Conservation (phyloP, 2,113 vertebrate species). For the Pterophyllum scalare region DNA sequence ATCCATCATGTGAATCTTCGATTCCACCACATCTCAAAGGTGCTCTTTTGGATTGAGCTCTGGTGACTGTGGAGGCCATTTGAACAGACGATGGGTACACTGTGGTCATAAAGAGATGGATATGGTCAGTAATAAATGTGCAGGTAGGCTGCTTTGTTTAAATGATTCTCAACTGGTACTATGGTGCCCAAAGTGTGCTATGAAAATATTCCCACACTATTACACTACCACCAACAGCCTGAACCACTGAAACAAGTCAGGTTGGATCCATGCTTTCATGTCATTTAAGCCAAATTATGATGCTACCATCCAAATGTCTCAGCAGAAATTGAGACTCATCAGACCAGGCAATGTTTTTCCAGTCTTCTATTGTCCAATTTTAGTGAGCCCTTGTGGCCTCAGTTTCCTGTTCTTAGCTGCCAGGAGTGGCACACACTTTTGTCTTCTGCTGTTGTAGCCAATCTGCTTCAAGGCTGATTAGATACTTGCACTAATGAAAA, state of each 20-base stretch:
- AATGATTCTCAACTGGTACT: not conserved
- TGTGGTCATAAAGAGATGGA: not conserved
- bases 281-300: not conserved
- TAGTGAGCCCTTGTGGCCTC: not conserved
- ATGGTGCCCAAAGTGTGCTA: not conserved
- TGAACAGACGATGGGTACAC: not conserved
- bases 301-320: not conserved
- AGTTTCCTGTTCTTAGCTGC: not conserved
- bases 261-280: not conserved
- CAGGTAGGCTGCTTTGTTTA: not conserved
- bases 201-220: not conserved
- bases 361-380: not conserved
- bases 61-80: not conserved
- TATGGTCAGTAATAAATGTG: not conserved
- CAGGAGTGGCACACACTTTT: not conserved
- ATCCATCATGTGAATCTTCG: not conserved
- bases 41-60: not conserved
- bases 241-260: not conserved
- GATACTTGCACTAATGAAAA: not conserved
- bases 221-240: not conserved
- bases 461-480: not conserved
- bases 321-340: not conserved
- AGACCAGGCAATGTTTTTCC: not conserved
- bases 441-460: not conserved
- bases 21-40: not conserved